These are phyloP conservation scores for Amblyjoppa fuscipennis DNA, from an alignment of 2,888 invertebrate species.

Conservation along the genomic window DNA sequence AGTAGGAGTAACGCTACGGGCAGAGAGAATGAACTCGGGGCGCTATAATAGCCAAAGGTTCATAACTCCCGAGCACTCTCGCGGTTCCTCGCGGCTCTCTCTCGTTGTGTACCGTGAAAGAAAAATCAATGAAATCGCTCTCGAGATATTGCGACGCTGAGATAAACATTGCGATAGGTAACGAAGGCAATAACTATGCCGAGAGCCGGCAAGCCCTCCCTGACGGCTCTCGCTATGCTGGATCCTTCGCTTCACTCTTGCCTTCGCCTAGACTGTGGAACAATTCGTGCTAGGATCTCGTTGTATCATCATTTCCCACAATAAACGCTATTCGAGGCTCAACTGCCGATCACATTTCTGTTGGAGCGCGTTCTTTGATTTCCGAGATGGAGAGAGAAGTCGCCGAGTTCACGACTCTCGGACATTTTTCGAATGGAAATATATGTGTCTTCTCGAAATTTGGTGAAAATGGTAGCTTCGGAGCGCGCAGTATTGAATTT, in stretches of 20 bases:
- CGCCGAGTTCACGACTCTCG: slow-evolving; percentile 8
- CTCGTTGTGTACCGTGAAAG: background rate
- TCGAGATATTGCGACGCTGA: slow-evolving; percentile 67
- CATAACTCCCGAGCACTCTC: slow-evolving; percentile 45
- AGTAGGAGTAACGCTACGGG: background rate
- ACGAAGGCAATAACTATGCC: slow-evolving; percentile 68
- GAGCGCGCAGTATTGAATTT: too few species aligned
- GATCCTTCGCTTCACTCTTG: background rate
- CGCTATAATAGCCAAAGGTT: slow-evolving; percentile 46
- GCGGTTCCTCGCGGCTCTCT: slow-evolving; percentile 16
- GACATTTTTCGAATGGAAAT: background rate
- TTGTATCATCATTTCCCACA: slow-evolving; percentile 62
- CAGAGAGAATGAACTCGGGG: slow-evolving; percentile 10
- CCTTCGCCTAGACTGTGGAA: slow-evolving; percentile 14
- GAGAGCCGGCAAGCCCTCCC: slow-evolving; percentile 51
- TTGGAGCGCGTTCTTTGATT: background rate
- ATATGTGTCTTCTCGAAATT: background rate
- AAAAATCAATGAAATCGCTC: background rate
- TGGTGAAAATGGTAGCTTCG: background rate
- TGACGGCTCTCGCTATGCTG: slow-evolving; percentile 15
- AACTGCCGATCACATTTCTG: slow-evolving; percentile 44
- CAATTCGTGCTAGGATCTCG: slow-evolving; percentile 55
- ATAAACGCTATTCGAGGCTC: slow-evolving; percentile 45
- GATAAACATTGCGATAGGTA: slow-evolving; percentile 70
- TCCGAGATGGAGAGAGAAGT: background rate